Evolutionary conservation across 2,888 invertebrate genomes (phyloP), one percentile per base, ranked within the genome.

Genomic region (Villa cingulata): DNA sequence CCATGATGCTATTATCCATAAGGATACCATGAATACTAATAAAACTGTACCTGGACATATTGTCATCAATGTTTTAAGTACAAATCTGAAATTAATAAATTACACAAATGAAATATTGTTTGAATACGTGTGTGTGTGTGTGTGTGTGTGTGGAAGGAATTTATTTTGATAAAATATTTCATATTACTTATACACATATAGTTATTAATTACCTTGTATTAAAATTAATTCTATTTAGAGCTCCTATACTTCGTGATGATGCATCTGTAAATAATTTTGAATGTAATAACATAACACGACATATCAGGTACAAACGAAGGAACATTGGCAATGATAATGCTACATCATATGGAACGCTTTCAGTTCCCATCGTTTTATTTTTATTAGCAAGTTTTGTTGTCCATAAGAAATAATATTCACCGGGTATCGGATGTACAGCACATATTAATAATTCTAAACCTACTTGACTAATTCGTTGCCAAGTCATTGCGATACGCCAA

Each of bases 1-100:
- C 98, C 98, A 98, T 64, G 94, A 95, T 56, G 97, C 97, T 62
- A 98, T 95, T 70, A 99, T 92, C 98, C 98, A 99, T 54, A 98
- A 75, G 10, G 96, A 95, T 56, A 97, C 92, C 89, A 98, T 98
- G 77, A 98, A 96, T 58, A 97, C 96, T 63, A 98, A 77, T 61
- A 99, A 80, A 60, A 98, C 96, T 54, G 83, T 96, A 71, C 83
- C 97, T 47, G 98, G 98, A 72, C 97, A 98, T 70, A 99, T 96
- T 68, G 98, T 98, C 98, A 99, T 99, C 60, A 99, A 77, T 54
- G 98, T 98, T 75, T 95, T 95, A 65, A 95, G 78, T 63, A 95
- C 92, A 74, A 90, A 90, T 69, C 81, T 74, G 77, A 20, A 55
- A 56, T 37, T 4, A 38, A 34, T 14, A 43, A 40, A 37, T n/a